Percentiles rank a stretch among this genome's conserved stretches.
Conservation (phyloP, 2,113 vertebrate species). For the Calypte anna region DNA sequence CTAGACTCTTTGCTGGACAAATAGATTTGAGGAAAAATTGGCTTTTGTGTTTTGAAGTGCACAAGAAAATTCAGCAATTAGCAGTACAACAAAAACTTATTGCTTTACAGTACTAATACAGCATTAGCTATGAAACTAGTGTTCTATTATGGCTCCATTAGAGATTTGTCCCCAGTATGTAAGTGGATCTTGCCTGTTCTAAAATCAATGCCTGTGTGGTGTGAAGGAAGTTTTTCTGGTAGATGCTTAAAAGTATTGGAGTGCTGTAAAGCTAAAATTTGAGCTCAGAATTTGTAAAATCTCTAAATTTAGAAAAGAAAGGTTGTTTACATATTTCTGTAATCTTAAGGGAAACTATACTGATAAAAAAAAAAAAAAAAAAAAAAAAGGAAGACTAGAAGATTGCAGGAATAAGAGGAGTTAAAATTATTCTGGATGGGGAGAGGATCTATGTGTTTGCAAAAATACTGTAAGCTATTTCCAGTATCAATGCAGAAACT, state of each 20-base stretch:
- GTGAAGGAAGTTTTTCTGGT: not conserved
- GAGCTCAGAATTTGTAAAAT: not conserved
- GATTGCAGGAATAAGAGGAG: not conserved
- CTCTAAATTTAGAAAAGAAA: not conserved
- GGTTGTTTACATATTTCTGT: not conserved
- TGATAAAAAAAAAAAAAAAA: not conserved
- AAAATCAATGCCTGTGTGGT: not conserved
- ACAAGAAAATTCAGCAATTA: not conserved
- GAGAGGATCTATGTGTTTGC: not conserved
- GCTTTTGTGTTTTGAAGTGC: not conserved
- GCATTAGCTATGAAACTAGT: not conserved
- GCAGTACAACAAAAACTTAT: not conserved
- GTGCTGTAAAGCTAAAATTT: not conserved
- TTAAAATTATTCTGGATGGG: not conserved
- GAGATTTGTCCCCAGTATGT: not conserved
- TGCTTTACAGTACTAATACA: not conserved
- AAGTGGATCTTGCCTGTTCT: not conserved
- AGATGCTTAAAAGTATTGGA: not conserved
- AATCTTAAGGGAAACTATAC: not conserved
- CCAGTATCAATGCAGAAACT: not conserved
- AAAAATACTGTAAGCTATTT: not conserved
- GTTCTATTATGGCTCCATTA: not conserved
- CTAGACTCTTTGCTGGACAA: constrained; percentile 5
- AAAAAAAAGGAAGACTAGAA: not conserved
- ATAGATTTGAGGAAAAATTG: not conserved